Percentiles rank a stretch among this genome's conserved stretches.
These are phyloP conservation scores for Malurus elegans DNA, from an alignment of 2,113 vertebrate genomes.

Conservation along the genomic window DNA sequence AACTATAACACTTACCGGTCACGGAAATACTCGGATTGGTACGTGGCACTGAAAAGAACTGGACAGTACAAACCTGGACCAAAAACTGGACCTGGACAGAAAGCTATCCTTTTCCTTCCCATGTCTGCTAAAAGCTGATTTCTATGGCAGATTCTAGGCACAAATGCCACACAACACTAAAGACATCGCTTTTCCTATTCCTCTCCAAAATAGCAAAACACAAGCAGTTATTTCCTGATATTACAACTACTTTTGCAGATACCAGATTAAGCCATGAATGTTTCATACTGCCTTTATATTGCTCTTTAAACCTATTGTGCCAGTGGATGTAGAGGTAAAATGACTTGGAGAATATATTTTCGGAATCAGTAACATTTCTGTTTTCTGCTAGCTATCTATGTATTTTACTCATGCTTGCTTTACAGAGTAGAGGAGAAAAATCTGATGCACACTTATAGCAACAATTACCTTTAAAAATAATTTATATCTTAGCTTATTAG, in stretches of 20 bases:
- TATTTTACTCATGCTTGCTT: slow-evolving; percentile 30
- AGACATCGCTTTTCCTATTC: not conserved
- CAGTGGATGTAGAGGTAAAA: not conserved
- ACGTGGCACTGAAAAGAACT: slow-evolving; percentile 94
- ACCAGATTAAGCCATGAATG: not conserved
- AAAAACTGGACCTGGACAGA: slow-evolving; percentile 93
- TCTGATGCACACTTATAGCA: not conserved
- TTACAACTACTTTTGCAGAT: slow-evolving; percentile 18
- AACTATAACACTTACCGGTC: slow-evolving; percentile 99
- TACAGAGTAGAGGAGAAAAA: slow-evolving; percentile 28
- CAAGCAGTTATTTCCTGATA: slow-evolving; percentile 14
- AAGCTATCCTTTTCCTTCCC: slow-evolving; percentile 97
- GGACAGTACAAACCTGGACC: slow-evolving; percentile 93
- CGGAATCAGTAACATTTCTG: not conserved
- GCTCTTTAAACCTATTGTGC: not conserved
- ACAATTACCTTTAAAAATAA: slow-evolving; percentile 48
- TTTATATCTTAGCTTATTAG: not conserved
- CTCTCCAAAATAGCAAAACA: not conserved
- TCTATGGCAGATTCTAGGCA: not conserved
- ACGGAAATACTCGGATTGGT: slow-evolving; percentile 92
- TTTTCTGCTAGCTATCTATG: not conserved
- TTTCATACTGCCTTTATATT: slow-evolving; percentile 1
- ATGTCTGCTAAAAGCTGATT: slow-evolving; percentile 92
- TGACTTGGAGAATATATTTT: not conserved
- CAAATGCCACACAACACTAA: not conserved